phyloP scores from a whole-genome alignment of 2,113 vertebrate genomes.

The Amazona guildingii region DNA sequence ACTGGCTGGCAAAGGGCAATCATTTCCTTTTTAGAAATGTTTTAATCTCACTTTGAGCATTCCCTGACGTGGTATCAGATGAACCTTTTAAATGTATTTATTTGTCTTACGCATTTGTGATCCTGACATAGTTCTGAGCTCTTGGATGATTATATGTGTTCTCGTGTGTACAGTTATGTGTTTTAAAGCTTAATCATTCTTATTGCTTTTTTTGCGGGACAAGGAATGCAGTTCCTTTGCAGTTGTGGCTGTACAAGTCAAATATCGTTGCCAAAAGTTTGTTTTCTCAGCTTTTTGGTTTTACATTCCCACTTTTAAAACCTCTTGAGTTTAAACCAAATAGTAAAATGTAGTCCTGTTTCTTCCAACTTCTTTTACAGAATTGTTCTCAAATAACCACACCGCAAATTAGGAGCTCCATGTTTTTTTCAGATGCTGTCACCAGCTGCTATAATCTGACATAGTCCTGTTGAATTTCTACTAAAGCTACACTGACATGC shows the following conservation, averaged over 20 bases:
- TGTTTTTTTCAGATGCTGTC: neutral
- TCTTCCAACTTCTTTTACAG: neutral
- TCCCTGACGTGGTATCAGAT: neutral
- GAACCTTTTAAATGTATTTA: neutral
- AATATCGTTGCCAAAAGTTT: slow-evolving; percentile 21
- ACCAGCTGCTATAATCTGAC: neutral
- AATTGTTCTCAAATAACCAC: neutral
- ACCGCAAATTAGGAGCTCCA: neutral
- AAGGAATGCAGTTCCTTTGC: neutral
- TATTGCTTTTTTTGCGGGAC: neutral
- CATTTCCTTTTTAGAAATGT: neutral
- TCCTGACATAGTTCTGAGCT: neutral
- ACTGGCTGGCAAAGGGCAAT: neutral
- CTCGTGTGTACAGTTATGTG: neutral
- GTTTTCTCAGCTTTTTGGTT: slow-evolving; percentile 7
- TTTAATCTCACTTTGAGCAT: slow-evolving; percentile 1
- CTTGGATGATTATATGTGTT: neutral
- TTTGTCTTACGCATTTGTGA: neutral
- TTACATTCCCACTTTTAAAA: neutral
- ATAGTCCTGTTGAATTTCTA: neutral
- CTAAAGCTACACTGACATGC: neutral
- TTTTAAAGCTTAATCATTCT: slow-evolving; percentile 34
- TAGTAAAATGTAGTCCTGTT: neutral
- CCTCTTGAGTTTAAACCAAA: neutral
- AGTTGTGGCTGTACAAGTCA: neutral